Base-by-base conservation (phyloP, 2,888 invertebrate genomes). In the Aromia moschata region DNA sequence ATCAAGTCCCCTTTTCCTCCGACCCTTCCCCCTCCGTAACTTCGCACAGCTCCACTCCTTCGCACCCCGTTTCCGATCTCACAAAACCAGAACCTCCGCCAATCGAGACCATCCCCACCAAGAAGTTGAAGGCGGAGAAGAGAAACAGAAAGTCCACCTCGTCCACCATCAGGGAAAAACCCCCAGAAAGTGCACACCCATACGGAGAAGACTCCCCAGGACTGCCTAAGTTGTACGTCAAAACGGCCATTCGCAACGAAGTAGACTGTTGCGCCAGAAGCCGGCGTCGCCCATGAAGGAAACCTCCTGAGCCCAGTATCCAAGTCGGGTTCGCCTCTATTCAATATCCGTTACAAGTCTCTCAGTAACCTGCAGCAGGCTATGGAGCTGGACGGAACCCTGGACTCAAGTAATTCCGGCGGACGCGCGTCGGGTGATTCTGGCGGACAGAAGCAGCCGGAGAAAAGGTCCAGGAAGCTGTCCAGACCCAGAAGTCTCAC, bases 21-120 rank as follows among this genome's bases (percentile, higher is more conserved):
- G 79, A 83, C 78, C 70, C 81, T 71, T 67, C 84, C 73, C 77
- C 84, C 74, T 73, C 83, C 72, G 37, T 75, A 20, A 83, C 83
- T 33, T 82, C 82, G 30, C 77, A 78, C 56, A 77, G 83, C 80
- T 79, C 81, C 75, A 73, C 82, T 72, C 69, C 77, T 18, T 65
- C 75, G 18, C 71, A 73, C 61, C 71, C 73, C 1, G 65, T 69
- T n/a, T 67, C 73, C 61, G 69, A 79, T 71, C 59, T 79, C 82
- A 85, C 85, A 46, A 90, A 91, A 81, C 94, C 94, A 51, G 92
- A 93, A 82, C 94, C 94, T 49, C 94, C 94, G 31, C 94, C 94
- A 9, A 93, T 94, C 73, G 94, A 94, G 82, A 94, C 94, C 0
- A 94, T 94, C 72, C 94, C 94, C 0, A 89, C 92, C 33, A 92